Base-by-base conservation (phyloP, 2,113 vertebrate genomes). In the Clarias macrocephalus region DNA sequence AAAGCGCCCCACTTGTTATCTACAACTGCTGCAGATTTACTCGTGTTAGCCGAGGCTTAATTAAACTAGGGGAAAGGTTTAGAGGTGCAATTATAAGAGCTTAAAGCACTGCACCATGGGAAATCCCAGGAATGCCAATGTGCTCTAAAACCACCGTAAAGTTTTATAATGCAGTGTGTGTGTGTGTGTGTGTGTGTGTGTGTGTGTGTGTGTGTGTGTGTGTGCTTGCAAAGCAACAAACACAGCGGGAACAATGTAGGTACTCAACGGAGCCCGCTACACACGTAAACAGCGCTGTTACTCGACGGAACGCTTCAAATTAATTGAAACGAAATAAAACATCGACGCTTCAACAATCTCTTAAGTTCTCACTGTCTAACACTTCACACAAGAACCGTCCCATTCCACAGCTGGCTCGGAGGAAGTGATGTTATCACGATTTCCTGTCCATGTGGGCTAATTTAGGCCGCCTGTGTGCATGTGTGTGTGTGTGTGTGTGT, bases 341-440 rank as follows among this genome's bases (percentile, higher is more conserved):
- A 10, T 42, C 42, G 5, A 42, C 42, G 8, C 57, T 16, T 72
- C 25, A 57, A 48, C 6, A 5, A 25, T 19, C 42, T 82, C 60
- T 66, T 37, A 54, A 25, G 19, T 91, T 91, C 88, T 86, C 83
- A 87, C 54, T 83, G 85, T 89, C 81, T 83, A 88, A 88, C 84
- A 82, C 72, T 89, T 57, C 83, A 80, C 63, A 87, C 63, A 66
- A 56, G 42, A 87, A 63, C 68, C 60, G 42, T 77, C 37, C 86
- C 75, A 21, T 42, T 70, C 73, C 84, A 83, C 37, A 88, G 86
- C 85, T 88, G 84, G 89, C 90, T 57, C 0, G 37, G 52, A 89
- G 91, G 91, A 93, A 92, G 88, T 84, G 87, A 90, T 91, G 86
- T 82, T 91, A 92, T 92, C 89, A 59, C 56, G 13, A 82, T 89